A percentile compares a stretch with the other conserved stretches of the same genome.
phyloP scores from a whole-genome alignment of 2,888 invertebrate genomes.

The Calameuta pallipes region DNA sequence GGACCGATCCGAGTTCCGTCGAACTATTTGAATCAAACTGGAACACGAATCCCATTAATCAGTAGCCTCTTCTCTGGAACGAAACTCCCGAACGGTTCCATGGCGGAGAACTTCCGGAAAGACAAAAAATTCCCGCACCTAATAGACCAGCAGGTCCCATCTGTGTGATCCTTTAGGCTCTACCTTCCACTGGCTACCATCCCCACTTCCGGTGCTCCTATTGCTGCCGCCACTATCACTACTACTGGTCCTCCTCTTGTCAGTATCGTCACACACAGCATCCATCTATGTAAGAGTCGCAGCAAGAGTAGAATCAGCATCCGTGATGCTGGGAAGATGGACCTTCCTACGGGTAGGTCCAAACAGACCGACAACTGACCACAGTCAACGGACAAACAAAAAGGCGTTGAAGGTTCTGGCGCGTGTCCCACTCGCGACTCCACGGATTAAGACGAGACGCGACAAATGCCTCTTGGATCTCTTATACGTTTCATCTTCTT shows the following conservation, averaged over 20 bases:
- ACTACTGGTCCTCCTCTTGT: neutral
- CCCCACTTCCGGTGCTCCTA: neutral
- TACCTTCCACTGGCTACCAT: neutral
- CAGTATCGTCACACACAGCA: neutral
- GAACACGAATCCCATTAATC: neutral
- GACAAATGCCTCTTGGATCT: conserved; percentile 21
- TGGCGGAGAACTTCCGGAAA: neutral
- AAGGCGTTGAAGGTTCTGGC: conserved; percentile 30
- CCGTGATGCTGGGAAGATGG: conserved; percentile 13
- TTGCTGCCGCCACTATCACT: too few relatives aligned
- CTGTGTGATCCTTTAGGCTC: conserved; percentile 11
- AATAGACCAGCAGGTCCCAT: conserved; percentile 19
- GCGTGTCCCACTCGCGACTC: conserved; percentile 48
- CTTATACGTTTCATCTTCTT: conserved; percentile 27
- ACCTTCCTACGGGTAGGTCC: conserved; percentile 20
- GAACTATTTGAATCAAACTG: neutral
- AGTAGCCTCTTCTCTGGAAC: neutral
- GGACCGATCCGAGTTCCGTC: neutral
- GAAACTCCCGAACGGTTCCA: neutral
- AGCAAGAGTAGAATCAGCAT: conserved; percentile 8
- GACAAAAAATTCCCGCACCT: conserved; percentile 6
- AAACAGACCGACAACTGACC: conserved; percentile 39
- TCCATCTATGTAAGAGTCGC: neutral
- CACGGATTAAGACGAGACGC: conserved; percentile 48
- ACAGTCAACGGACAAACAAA: conserved; percentile 37